Percentiles rank a stretch among this genome's conserved stretches.
phyloP scores from a whole-genome alignment of 2,113 vertebrate genomes.

The Chauna torquata region DNA sequence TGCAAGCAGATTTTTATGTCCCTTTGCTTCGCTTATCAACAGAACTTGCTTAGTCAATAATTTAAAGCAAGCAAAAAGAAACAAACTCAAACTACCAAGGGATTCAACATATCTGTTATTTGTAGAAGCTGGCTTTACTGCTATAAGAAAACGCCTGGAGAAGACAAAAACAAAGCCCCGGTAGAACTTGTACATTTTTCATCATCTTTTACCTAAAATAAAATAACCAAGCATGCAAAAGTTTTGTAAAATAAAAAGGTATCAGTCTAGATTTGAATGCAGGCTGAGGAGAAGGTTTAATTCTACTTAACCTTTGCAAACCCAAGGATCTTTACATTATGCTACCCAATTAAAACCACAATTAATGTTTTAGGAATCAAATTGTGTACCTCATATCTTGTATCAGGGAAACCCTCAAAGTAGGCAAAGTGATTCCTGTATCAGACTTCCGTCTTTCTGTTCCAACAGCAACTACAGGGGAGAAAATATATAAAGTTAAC shows the following conservation, averaged over 20 bases:
- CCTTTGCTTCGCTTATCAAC: neutral
- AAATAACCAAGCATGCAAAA: neutral
- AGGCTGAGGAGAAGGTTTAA: neutral
- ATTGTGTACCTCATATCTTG: conserved; percentile 93
- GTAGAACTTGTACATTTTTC: neutral
- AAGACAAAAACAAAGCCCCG: neutral
- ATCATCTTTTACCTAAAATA: neutral
- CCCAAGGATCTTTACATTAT: neutral
- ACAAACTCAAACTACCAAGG: neutral
- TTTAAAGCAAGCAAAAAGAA: neutral
- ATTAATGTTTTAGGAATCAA: neutral
- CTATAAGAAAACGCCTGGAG: rapidly evolving
- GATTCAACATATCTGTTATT: neutral
- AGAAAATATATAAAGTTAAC: neutral
- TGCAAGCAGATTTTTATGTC: neutral
- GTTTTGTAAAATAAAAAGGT: neutral
- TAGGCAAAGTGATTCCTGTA: conserved; percentile 78
- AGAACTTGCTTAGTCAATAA: neutral
- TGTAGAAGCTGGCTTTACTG: neutral
- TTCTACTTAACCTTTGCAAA: neutral
- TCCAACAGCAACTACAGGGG: conserved; percentile 75
- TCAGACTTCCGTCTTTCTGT: conserved; percentile 85
- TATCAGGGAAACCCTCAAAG: conserved; percentile 84
- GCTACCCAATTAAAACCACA: neutral
- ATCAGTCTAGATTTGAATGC: neutral